Evolutionary conservation across 2,888 invertebrate genomes (phyloP), one percentile per base, ranked within the genome.

Genomic region (Carterocephalus palaemon): DNA sequence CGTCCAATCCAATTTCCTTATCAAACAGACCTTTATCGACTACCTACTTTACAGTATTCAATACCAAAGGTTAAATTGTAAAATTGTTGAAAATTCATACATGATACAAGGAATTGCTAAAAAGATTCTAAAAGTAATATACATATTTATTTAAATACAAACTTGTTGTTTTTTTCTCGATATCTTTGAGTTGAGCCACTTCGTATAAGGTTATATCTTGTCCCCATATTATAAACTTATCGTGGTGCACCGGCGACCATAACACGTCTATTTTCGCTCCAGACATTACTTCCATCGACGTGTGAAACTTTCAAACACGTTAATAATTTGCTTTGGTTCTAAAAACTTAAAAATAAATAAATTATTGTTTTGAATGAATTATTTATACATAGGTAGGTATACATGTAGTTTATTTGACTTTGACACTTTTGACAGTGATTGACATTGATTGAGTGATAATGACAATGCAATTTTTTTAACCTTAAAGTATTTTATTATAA

Each of bases 221-320:
- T 26, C 96, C 95, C 94, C 96, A 96, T 36, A 95, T 92, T 53
- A 97, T 91, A 68, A 97, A 97, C 69, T 94, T 94, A 63, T 96
- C 78, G 28, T 80, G 72, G 48, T 85, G 85, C 19, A 92, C 90
- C 0, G 96, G 96, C 17, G 96, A 95, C 97, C 97, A 97, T 64
- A 93, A 90, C 20, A 96, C 90, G 65, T 97, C 96, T 53, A 93
- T 85, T 75, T 92, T 92, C 49, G 62, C 64, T 38, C 73, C 70
- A 10, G 83, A 74, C 79, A 82, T 83, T 49, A 56, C 53, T 50
- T 52, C 34, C 39, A 51, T 49, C 19, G 7, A 33, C 9, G 8
- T 15, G 1, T 4, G 3, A 1, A 13, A 5, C 4, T 20, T 20
- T 13, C 10, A 8, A 15, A 24, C 9, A n/a, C 1, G 2, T 22